Evolutionary conservation across 2,113 vertebrate species (phyloP), one percentile per base, ranked within the genome.

Genomic region (Psophia crepitans): DNA sequence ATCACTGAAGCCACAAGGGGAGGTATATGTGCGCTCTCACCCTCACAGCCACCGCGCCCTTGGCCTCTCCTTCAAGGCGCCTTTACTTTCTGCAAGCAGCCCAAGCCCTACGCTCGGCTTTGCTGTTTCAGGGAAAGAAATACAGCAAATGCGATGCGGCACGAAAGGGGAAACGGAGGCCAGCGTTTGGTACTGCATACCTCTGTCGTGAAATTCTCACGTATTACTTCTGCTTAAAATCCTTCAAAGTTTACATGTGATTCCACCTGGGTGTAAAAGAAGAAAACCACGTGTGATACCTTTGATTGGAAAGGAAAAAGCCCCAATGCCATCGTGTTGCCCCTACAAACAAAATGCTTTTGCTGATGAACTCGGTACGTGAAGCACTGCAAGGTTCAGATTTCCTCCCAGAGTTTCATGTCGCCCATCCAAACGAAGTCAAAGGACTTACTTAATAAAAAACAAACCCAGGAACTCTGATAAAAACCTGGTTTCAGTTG

Each of bases 261-360:
- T 64, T 76, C 33, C 6, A 41, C 16, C 48, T 14, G 12, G 44
- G n/a, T 23, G 20, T 51, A n/a, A 54, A 91, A 65, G 48, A 60
- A 74, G 30, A 81, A 53, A 74, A 49, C 6, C 9, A 6, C 5
- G 4, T 5, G 18, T 15, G n/a, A 37, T 28, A 8, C 9, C 32
- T 71, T 21, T 11, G 44, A 63, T 37, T 12, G 51, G 49, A 87
- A 69, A 54, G 30, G 61, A 54, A 51, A 73, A 69, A 89, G 27
- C 17, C 57, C 51, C 80, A 70, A 20, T 0, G 0, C 9, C 30
- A 32, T 4, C 0, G 0, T 3, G 30, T 28, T 44, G 23, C 46
- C 41, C 39, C n/a, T 61, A 8, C 24, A 41, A 63, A 82, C 16
- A 56, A 44, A 49, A 85, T 1, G 7, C 39, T 80, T 51, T 22